Conservation (phyloP, 2,797 vertebrate species). For the Sphenopsis melanotis region DNA sequence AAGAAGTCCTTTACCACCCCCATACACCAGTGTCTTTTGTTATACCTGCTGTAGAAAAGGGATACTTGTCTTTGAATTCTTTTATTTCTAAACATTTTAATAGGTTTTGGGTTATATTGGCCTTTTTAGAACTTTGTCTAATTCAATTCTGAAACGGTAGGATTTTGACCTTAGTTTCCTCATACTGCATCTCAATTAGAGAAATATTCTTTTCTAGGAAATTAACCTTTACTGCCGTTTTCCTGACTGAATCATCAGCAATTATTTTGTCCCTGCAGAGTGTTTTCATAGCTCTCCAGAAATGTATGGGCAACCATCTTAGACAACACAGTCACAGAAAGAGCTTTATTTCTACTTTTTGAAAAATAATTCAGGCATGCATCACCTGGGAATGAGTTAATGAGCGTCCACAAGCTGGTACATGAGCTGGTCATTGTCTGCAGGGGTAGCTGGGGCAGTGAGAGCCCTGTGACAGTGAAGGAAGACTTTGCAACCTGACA, state of each 20-base stretch:
- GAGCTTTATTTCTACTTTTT: background rate
- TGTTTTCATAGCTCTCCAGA: background rate
- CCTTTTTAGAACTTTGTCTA: background rate
- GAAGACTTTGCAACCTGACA: background rate
- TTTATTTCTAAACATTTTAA: background rate
- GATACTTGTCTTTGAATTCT: background rate
- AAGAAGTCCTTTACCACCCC: background rate
- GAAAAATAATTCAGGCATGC: background rate
- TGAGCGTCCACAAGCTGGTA: background rate
- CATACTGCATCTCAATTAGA: background rate
- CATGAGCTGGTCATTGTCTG: background rate
- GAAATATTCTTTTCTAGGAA: slow-evolving; percentile 8
- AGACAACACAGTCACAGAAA: background rate
- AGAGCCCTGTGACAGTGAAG: background rate
- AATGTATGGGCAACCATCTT: background rate
- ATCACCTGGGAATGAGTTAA: background rate
- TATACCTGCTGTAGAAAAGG: background rate
- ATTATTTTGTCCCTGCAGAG: slow-evolving; percentile 25
- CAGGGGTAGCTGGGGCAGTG: background rate
- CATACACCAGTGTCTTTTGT: background rate
- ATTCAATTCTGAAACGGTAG: background rate
- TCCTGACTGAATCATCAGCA: slow-evolving; percentile 37
- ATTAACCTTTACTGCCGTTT: slow-evolving; percentile 43
- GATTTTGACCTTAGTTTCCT: background rate
- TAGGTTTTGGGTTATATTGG: background rate